Evolutionary conservation across 1,140 invertebrate species (phyloP).

Genomic region (Whitmania pigra): DNA sequence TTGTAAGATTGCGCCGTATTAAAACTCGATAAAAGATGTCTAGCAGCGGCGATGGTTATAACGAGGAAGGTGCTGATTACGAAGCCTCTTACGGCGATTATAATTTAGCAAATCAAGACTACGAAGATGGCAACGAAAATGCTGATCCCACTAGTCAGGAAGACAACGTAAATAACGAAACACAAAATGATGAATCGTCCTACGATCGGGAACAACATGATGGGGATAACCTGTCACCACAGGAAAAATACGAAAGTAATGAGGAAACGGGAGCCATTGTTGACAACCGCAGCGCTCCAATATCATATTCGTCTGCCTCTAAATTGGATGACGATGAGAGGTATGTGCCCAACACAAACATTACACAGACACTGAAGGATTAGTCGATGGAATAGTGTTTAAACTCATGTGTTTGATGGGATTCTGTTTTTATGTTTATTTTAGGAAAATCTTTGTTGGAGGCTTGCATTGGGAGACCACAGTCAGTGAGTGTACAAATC

Average conservation of each 20-base stretch:
- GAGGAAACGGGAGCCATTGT: background rate
- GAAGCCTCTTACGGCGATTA: slow-evolving; percentile 6
- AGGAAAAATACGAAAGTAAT: slow-evolving; percentile 4
- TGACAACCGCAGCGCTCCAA: background rate
- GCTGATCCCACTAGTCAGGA: background rate
- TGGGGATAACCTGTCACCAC: background rate
- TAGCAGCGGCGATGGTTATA: background rate
- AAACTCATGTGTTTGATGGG: background rate
- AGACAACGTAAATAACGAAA: background rate
- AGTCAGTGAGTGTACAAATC: slow-evolving; percentile 22
- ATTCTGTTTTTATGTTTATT: background rate
- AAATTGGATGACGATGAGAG: slow-evolving; percentile 11
- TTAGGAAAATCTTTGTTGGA: slow-evolving; percentile 22
- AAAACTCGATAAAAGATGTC: background rate
- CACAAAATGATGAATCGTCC: background rate
- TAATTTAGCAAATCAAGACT: slow-evolving; percentile 1
- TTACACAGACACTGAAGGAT: too few species aligned
- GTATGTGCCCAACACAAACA: too few species aligned
- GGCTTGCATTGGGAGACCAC: slow-evolving; percentile 36
- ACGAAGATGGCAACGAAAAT: background rate
- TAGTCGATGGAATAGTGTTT: background rate
- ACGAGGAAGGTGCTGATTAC: background rate
- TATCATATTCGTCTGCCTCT: background rate
- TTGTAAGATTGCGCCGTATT: too few species aligned
- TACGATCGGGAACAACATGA: background rate